Conservation (phyloP, 2,888 invertebrate genomes). For the Dynastes tityus region DNA sequence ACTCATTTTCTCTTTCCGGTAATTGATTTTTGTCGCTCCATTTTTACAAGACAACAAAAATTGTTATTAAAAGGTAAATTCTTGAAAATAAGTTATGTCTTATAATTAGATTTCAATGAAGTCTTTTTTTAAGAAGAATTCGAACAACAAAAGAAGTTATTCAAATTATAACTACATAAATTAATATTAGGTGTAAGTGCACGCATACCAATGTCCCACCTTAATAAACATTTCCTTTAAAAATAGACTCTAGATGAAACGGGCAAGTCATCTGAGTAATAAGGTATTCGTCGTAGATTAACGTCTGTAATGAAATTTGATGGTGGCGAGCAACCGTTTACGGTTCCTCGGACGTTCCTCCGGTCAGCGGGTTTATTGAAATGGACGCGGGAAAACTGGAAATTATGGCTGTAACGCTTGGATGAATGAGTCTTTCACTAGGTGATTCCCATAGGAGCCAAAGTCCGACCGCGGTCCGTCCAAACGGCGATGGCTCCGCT, state of each 20-base stretch:
- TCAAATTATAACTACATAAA: no score
- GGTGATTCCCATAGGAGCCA: constrained; percentile 58
- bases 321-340: constrained; percentile 40
- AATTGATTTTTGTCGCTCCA: no score
- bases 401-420: constrained; percentile 56
- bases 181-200: no score
- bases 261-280: constrained; percentile 42
- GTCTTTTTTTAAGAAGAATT: no score
- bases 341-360: constrained; percentile 45
- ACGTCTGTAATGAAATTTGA: constrained; percentile 46
- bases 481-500: constrained; percentile 65
- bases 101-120: no score
- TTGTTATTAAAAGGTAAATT: no score
- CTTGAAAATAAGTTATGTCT: no score
- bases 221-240: constrained; percentile 13
- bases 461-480: constrained; percentile 61
- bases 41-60: no score
- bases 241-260: constrained; percentile 26
- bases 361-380: constrained; percentile 50
- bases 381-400: constrained; percentile 54
- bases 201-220: neutral
- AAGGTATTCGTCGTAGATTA: constrained; percentile 47
- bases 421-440: constrained; percentile 58
- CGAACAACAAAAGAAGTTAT: no score
- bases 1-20: no score